These are phyloP conservation scores for Artibeus lituratus DNA, from an alignment of 2,797 vertebrate species.

Conservation along the genomic window DNA sequence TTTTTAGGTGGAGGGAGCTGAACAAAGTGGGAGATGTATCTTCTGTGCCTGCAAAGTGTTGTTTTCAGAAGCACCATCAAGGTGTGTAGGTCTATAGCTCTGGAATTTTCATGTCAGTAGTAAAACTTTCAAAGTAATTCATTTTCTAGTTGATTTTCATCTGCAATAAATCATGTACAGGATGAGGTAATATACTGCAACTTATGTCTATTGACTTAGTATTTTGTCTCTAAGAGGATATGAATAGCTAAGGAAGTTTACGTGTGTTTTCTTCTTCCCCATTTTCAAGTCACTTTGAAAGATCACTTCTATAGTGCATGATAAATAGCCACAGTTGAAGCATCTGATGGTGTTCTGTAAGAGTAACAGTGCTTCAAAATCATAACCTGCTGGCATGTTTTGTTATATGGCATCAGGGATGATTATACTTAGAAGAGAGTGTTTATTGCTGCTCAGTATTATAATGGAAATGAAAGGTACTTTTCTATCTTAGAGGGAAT, in stretches of 20 bases:
- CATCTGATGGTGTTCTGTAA: conserved; percentile 72
- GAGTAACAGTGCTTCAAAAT: conserved; percentile 71
- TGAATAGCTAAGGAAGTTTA: conserved; percentile 83
- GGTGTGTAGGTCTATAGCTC: conserved; percentile 71
- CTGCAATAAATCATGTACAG: conserved; percentile 90
- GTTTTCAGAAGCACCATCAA: conserved; percentile 73
- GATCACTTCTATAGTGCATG: conserved; percentile 82
- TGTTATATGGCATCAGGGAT: conserved; percentile 50
- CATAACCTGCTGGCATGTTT: conserved; percentile 70
- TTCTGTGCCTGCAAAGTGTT: conserved; percentile 64
- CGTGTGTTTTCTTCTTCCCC: conserved; percentile 80
- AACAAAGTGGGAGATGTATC: conserved; percentile 41
- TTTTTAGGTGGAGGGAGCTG: conserved; percentile 45
- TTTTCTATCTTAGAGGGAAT: not conserved
- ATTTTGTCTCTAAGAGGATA: conserved; percentile 86
- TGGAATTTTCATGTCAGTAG: conserved; percentile 85
- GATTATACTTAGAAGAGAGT: not conserved
- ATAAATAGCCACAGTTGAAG: conserved; percentile 84
- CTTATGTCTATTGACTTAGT: conserved; percentile 87
- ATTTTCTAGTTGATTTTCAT: conserved; percentile 87
- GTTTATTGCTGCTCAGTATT: conserved; percentile 2
- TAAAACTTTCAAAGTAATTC: conserved; percentile 85
- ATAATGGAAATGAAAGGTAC: not conserved
- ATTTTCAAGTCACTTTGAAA: conserved; percentile 83
- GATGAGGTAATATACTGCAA: conserved; percentile 87